These are phyloP conservation scores for Phrynocephalus guinanensis DNA, from an alignment of 2,797 vertebrate genomes.

Conservation along the genomic window DNA sequence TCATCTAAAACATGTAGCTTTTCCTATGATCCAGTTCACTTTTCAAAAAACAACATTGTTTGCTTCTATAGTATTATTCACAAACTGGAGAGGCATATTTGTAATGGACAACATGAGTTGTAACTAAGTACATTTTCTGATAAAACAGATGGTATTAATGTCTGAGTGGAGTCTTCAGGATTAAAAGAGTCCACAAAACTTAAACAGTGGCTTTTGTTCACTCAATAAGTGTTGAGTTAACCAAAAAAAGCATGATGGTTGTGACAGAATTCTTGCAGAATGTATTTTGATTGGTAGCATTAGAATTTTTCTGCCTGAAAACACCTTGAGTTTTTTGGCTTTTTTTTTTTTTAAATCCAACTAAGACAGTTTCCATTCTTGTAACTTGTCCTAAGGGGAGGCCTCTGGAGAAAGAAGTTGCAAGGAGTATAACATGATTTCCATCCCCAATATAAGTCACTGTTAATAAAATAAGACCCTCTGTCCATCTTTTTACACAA, in stretches of 20 bases:
- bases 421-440: background rate
- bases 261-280: too few relatives aligned
- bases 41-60: background rate
- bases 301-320: too few relatives aligned
- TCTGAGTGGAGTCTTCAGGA: background rate
- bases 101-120: constrained; percentile 13
- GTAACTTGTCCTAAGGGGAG: too few relatives aligned
- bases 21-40: background rate
- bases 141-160: background rate
- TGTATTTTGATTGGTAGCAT: too few relatives aligned
- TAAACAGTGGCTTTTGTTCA: background rate
- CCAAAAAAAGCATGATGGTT: too few relatives aligned
- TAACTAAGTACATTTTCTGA: background rate
- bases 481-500: background rate
- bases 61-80: background rate
- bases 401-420: too few relatives aligned
- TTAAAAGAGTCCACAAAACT: background rate
- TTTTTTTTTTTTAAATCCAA: too few relatives aligned
- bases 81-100: background rate
- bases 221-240: background rate
- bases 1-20: background rate
- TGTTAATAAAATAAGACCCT: background rate
- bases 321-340: too few relatives aligned
- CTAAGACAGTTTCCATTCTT: too few relatives aligned
- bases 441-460: background rate